Base-by-base conservation (phyloP, 2,888 invertebrate genomes). In the Caenorhabditis imperialis region DNA sequence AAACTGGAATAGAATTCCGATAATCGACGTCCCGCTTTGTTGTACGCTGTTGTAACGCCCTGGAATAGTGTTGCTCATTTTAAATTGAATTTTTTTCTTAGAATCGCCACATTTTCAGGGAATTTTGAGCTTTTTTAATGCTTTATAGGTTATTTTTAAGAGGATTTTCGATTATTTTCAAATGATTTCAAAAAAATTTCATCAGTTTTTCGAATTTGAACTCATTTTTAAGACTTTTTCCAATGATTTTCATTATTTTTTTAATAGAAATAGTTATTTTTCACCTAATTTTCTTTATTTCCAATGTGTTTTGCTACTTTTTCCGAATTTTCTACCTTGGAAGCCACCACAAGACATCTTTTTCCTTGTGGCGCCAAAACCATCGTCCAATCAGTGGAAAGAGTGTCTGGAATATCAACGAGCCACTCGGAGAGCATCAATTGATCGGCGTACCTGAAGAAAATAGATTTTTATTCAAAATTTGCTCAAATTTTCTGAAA, bases 371-470 rank as follows among this genome's bases (percentile, higher is more conserved):
- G 97, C 88, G 94, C 94, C 0, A 94, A 92, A 0, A 90, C 87
- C 85, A 90, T 88, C 16, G 89, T 74, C 90, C 91, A 91, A 33
- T 90, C 88, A 14, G 84, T 75, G 1, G 76, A 79, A 4, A 87
- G 55, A 16, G 83, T 83, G 61, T 90, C 88, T 0, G 98, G 98
- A 62, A 93, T 92, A 81, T 96, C 94, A 1, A 93, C 90, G 88
- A 98, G 90, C 96, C 96, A 98, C 89, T 98, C 97, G 0, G 96
- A 96, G 69, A 93, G 88, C 93, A 96, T 96, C 7, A 96, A 47
- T 42, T 78, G 63, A 27, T 77, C 70, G 4, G 65, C 69, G 45
- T 77, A 80, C 42, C 78, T 77, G 10, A 10, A 62, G 30, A 40
- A 33, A 38, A 20, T 10, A n/a, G 23, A 5, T 20, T 20, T 20